Percentiles rank a stretch among this genome's conserved stretches.
These are phyloP conservation scores for Chloebia gouldiae DNA, from an alignment of 2,113 vertebrate genomes.

Conservation along the genomic window DNA sequence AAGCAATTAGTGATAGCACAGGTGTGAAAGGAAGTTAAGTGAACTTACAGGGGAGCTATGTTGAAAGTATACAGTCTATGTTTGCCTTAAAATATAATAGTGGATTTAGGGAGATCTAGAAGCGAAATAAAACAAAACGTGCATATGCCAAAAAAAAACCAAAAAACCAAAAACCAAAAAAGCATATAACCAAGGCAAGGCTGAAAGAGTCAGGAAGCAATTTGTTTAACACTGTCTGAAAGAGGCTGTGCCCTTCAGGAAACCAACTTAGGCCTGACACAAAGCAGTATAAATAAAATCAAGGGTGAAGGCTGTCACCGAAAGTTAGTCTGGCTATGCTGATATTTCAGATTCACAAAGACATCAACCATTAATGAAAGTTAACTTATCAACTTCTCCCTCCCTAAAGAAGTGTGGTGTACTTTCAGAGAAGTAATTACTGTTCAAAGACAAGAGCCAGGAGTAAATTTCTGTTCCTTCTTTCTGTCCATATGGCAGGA, in stretches of 20 bases:
- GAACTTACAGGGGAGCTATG: neutral
- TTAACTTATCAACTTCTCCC: neutral
- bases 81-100: neutral
- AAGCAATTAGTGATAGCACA: constrained; percentile 37
- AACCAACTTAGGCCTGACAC: neutral
- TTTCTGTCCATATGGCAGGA: neutral
- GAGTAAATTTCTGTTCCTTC: neutral
- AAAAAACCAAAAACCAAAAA: neutral
- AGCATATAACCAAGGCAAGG: neutral
- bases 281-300: neutral
- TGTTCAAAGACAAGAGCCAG: neutral
- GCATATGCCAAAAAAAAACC: accelerated
- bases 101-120: neutral
- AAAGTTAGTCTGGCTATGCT: neutral
- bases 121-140: neutral
- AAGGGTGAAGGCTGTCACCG: neutral
- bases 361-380: neutral
- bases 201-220: neutral
- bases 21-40: constrained; percentile 27
- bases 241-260: neutral
- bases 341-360: neutral
- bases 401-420: neutral
- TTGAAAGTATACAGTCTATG: neutral
- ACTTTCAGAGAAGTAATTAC: neutral
- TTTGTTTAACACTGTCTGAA: neutral